Evolutionary conservation across 2,113 vertebrate genomes (phyloP).

Genomic region (Condylura cristata): DNA sequence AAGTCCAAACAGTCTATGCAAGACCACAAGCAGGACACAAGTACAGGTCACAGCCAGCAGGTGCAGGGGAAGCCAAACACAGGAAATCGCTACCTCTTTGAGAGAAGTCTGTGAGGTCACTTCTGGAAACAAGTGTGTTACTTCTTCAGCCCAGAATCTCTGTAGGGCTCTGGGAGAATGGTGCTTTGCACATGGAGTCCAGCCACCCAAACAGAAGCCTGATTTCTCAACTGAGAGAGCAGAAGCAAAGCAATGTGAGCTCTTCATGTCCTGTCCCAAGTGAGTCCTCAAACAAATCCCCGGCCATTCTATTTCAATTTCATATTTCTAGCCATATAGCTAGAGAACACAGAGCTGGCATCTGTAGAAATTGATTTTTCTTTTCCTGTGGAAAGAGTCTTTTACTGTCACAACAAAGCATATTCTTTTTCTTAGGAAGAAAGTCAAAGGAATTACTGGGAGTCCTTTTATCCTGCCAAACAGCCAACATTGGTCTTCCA

Average conservation of each 20-base stretch:
- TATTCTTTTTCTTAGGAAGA: conserved; percentile 55
- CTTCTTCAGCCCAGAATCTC: neutral
- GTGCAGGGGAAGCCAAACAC: neutral
- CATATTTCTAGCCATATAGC: conserved; percentile 6
- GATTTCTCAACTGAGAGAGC: neutral
- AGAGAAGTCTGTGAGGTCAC: neutral
- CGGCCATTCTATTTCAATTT: conserved; percentile 49
- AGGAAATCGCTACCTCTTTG: neutral
- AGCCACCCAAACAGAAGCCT: neutral
- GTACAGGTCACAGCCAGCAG: neutral
- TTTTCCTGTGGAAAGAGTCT: conserved; percentile 35
- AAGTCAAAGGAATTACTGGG: conserved; percentile 38
- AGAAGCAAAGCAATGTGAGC: neutral
- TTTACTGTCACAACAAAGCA: conserved; percentile 69
- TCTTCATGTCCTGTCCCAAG: neutral
- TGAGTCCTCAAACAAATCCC: conserved; percentile 1
- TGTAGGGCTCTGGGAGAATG: neutral
- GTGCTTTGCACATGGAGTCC: neutral
- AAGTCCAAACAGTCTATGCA: neutral
- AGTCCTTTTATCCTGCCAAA: conserved; percentile 48
- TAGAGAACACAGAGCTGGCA: conserved; percentile 36
- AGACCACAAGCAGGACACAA: neutral
- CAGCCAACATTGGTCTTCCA: neutral
- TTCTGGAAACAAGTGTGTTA: neutral
- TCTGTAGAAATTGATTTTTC: conserved; percentile 67